A percentile compares a stretch with the other conserved stretches of the same genome.
Evolutionary conservation across 2,113 vertebrate species (phyloP).

Genomic region (Sturnira hondurensis): DNA sequence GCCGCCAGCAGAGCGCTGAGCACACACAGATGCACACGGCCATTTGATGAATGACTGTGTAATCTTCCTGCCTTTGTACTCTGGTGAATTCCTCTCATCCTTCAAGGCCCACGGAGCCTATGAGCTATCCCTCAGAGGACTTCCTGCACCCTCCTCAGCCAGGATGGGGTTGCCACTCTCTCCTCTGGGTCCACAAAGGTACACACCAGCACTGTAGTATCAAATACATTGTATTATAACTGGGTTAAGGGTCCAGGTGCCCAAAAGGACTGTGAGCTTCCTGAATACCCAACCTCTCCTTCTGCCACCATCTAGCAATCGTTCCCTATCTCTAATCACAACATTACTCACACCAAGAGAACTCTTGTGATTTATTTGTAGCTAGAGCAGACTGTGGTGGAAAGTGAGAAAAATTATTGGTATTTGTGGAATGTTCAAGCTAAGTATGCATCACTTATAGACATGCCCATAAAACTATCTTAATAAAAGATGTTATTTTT

Average conservation of each 20-base stretch:
- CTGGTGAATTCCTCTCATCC: neutral
- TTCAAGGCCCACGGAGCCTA: neutral
- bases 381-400: neutral
- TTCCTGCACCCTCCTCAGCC: neutral
- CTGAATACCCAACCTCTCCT: neutral
- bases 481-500: neutral
- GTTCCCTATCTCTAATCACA: neutral
- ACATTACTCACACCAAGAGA: neutral
- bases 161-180: neutral
- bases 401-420: neutral
- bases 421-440: neutral
- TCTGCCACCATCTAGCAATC: neutral
- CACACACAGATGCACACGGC: accelerated
- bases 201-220: neutral
- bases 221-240: neutral
- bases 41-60: neutral
- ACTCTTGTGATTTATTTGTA: neutral
- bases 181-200: neutral
- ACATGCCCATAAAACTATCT: neutral
- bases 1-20: too few relatives aligned
- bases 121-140: neutral
- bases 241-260: neutral
- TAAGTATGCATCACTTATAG: neutral
- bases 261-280: neutral
- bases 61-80: neutral